These are phyloP conservation scores for Bombus confusus DNA, from an alignment of 1,140 invertebrate species.

Conservation along the genomic window DNA sequence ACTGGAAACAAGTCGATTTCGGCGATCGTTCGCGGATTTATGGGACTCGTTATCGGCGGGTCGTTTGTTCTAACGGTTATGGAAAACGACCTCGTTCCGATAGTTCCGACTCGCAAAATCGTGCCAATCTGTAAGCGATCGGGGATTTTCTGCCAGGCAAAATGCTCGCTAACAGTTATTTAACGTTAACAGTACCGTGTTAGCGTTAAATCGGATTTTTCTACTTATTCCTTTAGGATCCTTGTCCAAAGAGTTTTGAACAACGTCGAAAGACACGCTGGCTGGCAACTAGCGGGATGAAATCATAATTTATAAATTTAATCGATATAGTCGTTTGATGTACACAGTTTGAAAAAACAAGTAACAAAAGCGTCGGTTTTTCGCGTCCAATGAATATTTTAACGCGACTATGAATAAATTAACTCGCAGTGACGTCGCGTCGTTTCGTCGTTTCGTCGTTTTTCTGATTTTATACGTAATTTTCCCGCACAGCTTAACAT, in stretches of 20 bases:
- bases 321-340: neutral
- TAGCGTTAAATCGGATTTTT: neutral
- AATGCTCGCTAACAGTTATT: constrained; percentile 22
- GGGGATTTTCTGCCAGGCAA: neutral
- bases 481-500: neutral
- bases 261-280: neutral
- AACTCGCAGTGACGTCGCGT: neutral
- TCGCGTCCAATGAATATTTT: constrained; percentile 65
- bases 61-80: constrained; percentile 43
- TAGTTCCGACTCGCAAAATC: constrained; percentile 22
- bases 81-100: constrained; percentile 14
- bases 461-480: neutral
- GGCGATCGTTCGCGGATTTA: constrained; percentile 17
- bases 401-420: constrained; percentile 66
- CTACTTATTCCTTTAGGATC: neutral
- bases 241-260: neutral
- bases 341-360: neutral
- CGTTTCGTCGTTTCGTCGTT: too few relatives aligned
- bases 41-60: constrained; percentile 42
- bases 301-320: constrained; percentile 1
- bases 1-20: constrained; percentile 28
- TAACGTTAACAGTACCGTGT: neutral
- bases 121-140: neutral
- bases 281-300: neutral
- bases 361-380: constrained; percentile 27